Evolutionary conservation across 1,140 invertebrate genomes (phyloP).

Genomic region (Drosophila repletoides): DNA sequence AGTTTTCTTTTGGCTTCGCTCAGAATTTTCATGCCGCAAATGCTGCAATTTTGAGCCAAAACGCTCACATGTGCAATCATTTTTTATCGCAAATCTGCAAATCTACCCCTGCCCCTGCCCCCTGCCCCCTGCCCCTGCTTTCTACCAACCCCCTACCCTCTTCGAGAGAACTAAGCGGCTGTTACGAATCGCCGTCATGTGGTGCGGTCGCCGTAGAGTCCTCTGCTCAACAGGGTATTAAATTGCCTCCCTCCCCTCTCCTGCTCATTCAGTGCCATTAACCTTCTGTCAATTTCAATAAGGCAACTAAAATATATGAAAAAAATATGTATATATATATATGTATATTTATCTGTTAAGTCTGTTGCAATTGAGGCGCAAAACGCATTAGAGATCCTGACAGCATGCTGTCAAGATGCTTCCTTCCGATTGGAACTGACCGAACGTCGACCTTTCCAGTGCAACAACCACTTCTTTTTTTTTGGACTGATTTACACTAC

Average conservation of each 20-base stretch:
- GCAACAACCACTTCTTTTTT: too few species aligned
- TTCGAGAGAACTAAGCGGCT: conserved; percentile 54
- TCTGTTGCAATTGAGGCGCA: conserved; percentile 66
- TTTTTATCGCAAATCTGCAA: conserved; percentile 74
- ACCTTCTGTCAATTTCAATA: conserved; percentile 81
- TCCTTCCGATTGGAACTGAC: conserved; percentile 24
- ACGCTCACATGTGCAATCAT: conserved; percentile 77
- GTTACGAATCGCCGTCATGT: conserved; percentile 54
- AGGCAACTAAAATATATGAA: conserved; percentile 41
- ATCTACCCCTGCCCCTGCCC: conserved; percentile 1
- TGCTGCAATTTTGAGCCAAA: conserved; percentile 70
- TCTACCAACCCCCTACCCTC: too few species aligned
- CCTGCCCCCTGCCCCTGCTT: background rate
- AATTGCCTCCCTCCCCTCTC: conserved; percentile 51
- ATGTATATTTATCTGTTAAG: conserved; percentile 40
- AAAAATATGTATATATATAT: conserved; percentile 19
- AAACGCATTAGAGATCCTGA: conserved; percentile 28
- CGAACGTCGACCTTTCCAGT: too few species aligned
- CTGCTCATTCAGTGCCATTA: conserved; percentile 66
- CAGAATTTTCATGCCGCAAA: conserved; percentile 76
- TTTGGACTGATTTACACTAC: too few species aligned
- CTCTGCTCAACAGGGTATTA: conserved; percentile 69
- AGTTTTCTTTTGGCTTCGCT: conserved; percentile 23
- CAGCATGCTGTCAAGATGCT: conserved; percentile 29
- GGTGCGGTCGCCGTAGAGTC: conserved; percentile 28